Conservation (phyloP, 2,113 vertebrate genomes). For the Vidua macroura region DNA sequence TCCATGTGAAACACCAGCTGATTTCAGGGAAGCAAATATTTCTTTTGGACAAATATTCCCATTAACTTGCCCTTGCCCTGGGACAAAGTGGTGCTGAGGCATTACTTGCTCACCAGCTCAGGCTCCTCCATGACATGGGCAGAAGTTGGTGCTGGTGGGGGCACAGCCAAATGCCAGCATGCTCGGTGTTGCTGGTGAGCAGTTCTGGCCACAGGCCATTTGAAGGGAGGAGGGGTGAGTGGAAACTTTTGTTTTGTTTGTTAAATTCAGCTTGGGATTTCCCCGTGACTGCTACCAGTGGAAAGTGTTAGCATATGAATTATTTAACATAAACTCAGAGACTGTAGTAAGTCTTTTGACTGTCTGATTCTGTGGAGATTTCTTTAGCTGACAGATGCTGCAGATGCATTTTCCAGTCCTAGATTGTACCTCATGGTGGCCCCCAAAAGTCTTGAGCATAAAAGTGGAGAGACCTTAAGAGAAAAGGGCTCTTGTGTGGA, state of each 20-base stretch:
- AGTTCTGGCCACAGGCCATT: not conserved
- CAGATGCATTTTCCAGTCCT: slow-evolving; percentile 53
- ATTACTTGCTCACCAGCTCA: accelerated
- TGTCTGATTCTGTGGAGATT: slow-evolving; percentile 54
- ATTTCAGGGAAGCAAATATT: not conserved
- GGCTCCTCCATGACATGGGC: not conserved
- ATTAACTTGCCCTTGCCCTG: not conserved
- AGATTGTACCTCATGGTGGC: slow-evolving; percentile 44
- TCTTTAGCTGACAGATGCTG: slow-evolving; percentile 46
- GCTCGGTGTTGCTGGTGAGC: accelerated
- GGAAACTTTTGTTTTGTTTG: not conserved
- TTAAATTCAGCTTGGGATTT: slow-evolving; percentile 14
- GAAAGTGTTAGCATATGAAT: slow-evolving; percentile 48
- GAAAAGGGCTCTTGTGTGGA: slow-evolving; percentile 12
- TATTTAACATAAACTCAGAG: slow-evolving; percentile 40
- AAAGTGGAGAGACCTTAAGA: slow-evolving; percentile 48
- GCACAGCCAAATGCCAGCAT: not conserved
- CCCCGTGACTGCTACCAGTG: not conserved
- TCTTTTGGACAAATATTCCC: not conserved
- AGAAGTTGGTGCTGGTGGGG: not conserved
- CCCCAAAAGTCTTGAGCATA: slow-evolving; percentile 42
- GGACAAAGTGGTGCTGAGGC: too few species aligned
- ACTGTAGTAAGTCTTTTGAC: slow-evolving; percentile 49
- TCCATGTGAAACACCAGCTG: accelerated
- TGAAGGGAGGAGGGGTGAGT: not conserved